Conservation (phyloP, 2,113 vertebrate genomes). For the Hippocampus abdominalis region DNA sequence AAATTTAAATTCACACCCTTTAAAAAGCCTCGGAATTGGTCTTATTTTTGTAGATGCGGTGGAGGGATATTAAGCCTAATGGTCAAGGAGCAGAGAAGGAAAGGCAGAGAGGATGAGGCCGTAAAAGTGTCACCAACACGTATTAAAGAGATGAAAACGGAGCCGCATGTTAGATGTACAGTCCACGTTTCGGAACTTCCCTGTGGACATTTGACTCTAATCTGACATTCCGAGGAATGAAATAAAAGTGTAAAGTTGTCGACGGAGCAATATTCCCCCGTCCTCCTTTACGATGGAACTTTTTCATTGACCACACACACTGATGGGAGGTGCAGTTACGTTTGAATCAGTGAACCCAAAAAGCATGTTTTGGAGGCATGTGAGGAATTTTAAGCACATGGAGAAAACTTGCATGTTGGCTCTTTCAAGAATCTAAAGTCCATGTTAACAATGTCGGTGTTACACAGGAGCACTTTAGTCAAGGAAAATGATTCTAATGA, state of each 20-base stretch:
- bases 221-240: conserved; percentile 3
- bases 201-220: conserved; percentile 15
- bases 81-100: not conserved
- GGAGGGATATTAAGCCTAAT: conserved; percentile 14
- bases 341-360: no score
- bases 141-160: conserved; percentile 25
- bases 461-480: not conserved
- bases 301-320: not conserved
- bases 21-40: conserved; percentile 20
- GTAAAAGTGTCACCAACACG: conserved; percentile 13
- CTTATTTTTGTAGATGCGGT: conserved; percentile 26
- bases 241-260: not conserved
- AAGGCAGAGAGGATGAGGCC: not conserved
- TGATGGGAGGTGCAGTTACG: not conserved
- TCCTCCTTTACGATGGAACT: not conserved
- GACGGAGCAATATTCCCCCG: not conserved
- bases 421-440: no score
- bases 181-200: not conserved
- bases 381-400: no score
- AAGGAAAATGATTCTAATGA: conserved; percentile 15
- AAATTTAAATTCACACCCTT: conserved; percentile 25
- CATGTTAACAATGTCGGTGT: not conserved
- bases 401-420: no score
- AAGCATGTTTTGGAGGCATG: no score
- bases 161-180: conserved; percentile 10